phyloP scores from a whole-genome alignment of 2,113 vertebrate genomes.

The Osmerus mordax region DNA sequence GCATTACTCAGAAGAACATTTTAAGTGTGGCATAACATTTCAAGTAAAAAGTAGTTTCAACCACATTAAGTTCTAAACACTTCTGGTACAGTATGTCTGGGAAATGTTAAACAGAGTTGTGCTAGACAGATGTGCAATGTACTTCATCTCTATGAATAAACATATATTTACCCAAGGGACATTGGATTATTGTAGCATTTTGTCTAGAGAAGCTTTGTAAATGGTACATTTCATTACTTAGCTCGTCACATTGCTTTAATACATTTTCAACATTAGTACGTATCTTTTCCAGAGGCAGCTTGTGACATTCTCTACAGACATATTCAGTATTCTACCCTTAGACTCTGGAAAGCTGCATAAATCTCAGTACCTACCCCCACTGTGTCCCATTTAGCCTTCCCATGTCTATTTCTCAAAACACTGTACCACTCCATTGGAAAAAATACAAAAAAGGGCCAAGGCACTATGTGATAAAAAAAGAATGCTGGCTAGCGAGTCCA shows the following conservation, averaged over 20 bases:
- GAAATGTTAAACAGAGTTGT: slow-evolving; percentile 1
- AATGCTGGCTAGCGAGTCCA: too few relatives aligned
- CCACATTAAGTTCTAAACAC: neutral
- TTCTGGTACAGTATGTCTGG: neutral
- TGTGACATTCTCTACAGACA: slow-evolving; percentile 44
- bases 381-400: slow-evolving; percentile 36
- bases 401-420: slow-evolving; percentile 12
- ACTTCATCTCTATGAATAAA: slow-evolving; percentile 8
- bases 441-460: neutral
- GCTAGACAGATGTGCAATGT: neutral
- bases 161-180: slow-evolving; percentile 11
- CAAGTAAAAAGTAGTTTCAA: neutral
- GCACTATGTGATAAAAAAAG: neutral
- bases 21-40: neutral
- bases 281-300: slow-evolving; percentile 42
- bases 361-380: slow-evolving; percentile 26
- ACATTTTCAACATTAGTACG: slow-evolving; percentile 17
- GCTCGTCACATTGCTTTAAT: neutral
- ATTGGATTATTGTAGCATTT: slow-evolving; percentile 5
- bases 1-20: neutral
- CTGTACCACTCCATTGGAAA: slow-evolving; percentile 23
- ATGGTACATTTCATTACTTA: slow-evolving; percentile 11
- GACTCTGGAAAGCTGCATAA: slow-evolving; percentile 41
- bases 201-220: slow-evolving; percentile 6
- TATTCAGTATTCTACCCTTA: slow-evolving; percentile 39